Evolutionary conservation across 2,888 invertebrate species (phyloP).

Genomic region (Andricus quercusramuli): DNA sequence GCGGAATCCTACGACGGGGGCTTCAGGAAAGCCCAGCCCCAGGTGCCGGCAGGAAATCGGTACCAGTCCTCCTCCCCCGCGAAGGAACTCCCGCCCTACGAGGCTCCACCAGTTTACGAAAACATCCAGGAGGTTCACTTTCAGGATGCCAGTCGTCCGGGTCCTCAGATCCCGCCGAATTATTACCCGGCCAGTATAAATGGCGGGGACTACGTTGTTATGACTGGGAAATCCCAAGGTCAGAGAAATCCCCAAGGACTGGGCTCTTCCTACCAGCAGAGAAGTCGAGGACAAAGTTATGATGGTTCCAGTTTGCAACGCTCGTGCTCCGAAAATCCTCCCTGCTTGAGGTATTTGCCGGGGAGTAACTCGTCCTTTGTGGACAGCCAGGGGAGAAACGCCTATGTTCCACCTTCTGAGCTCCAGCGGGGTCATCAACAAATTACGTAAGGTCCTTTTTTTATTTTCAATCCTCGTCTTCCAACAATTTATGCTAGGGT

Average conservation of each 20-base stretch:
- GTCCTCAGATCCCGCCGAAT: slow-evolving; percentile 77
- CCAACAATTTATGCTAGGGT: too few relatives aligned
- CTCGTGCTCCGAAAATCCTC: slow-evolving; percentile 55
- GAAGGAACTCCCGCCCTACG: slow-evolving; percentile 80
- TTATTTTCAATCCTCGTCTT: too few relatives aligned
- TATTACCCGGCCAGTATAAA: slow-evolving; percentile 84
- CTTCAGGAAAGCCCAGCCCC: slow-evolving; percentile 89
- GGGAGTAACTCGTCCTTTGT: slow-evolving; percentile 54
- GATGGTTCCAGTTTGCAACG: slow-evolving; percentile 68
- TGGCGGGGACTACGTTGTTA: slow-evolving; percentile 89
- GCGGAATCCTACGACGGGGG: slow-evolving; percentile 79
- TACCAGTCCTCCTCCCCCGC: slow-evolving; percentile 81
- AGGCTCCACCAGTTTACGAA: slow-evolving; percentile 83
- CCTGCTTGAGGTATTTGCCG: slow-evolving; percentile 63
- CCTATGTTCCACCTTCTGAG: slow-evolving; percentile 76
- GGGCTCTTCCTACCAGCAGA: slow-evolving; percentile 57
- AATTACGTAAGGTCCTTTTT: too few relatives aligned
- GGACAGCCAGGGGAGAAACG: slow-evolving; percentile 72
- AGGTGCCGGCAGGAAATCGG: slow-evolving; percentile 84
- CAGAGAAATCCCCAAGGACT: slow-evolving; percentile 60
- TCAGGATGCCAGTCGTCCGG: slow-evolving; percentile 71
- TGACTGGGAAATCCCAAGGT: slow-evolving; percentile 84
- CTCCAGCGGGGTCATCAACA: slow-evolving; percentile 58
- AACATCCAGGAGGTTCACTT: slow-evolving; percentile 82
- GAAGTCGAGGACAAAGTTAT: slow-evolving; percentile 70